These are phyloP conservation scores for Actenoides hombroni DNA, from an alignment of 2,113 vertebrate genomes.

Conservation along the genomic window DNA sequence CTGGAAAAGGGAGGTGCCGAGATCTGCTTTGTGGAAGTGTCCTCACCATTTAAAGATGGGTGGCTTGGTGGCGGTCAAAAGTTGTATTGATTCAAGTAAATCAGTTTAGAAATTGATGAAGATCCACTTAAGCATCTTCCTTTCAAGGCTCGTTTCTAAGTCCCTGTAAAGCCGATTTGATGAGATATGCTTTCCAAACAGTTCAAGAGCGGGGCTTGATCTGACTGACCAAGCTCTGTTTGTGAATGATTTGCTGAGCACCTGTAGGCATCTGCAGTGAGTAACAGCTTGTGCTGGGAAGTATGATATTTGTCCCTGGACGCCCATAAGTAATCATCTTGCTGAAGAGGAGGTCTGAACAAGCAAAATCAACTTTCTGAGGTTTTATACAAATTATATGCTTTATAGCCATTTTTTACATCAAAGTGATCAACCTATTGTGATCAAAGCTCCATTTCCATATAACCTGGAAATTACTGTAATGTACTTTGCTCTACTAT, in stretches of 20 bases:
- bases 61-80: not conserved
- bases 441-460: not conserved
- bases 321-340: not conserved
- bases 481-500: not conserved
- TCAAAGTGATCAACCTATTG: not conserved
- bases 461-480: not conserved
- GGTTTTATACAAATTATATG: not conserved
- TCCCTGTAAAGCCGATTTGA: not conserved
- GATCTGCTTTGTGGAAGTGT: not conserved
- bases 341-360: not conserved
- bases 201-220: not conserved
- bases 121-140: not conserved
- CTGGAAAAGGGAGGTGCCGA: not conserved
- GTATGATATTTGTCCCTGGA: not conserved
- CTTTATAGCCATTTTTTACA: not conserved
- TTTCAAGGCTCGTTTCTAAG: not conserved
- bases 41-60: not conserved
- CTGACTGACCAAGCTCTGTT: not conserved
- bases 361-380: not conserved
- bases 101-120: constrained; percentile 25
- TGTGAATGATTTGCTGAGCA: not conserved
- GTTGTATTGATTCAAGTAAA: not conserved
- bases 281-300: not conserved
- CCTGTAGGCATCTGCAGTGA: not conserved
- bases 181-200: not conserved